phyloP scores from a whole-genome alignment of 2,888 invertebrate genomes.

The Hydroisotoma schaefferi region DNA sequence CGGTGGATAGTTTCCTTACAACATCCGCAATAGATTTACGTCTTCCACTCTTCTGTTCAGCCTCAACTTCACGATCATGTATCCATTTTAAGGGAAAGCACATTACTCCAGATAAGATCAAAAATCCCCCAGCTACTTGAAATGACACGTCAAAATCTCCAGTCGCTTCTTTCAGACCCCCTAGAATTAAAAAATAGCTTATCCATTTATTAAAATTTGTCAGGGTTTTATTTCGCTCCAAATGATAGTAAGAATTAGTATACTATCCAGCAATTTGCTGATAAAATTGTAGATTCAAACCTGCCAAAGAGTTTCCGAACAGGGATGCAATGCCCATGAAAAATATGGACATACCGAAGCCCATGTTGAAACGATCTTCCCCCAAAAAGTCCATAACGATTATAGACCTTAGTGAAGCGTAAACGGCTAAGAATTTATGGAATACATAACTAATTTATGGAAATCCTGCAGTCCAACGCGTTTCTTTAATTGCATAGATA shows the following conservation, averaged over 20 bases:
- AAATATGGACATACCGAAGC: constrained; percentile 58
- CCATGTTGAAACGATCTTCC: constrained; percentile 58
- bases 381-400: constrained; percentile 62
- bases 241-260: too few species aligned
- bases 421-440: constrained; percentile 77
- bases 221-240: too few species aligned
- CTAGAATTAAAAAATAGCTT: too few species aligned
- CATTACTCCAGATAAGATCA: constrained; percentile 77
- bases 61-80: neutral
- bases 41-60: neutral
- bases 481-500: neutral
- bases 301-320: constrained; percentile 74
- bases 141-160: constrained; percentile 74
- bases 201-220: too few species aligned
- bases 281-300: constrained; percentile 54
- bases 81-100: constrained; percentile 80
- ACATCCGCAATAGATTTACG: too few species aligned
- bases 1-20: too few species aligned
- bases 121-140: constrained; percentile 76
- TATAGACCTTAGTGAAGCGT: constrained; percentile 89
- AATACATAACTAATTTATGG: neutral
- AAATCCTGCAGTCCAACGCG: neutral
- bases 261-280: too few species aligned
- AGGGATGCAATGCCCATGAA: constrained; percentile 57
- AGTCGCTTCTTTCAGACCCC: constrained; percentile 53